Base-by-base conservation (phyloP, 2,113 vertebrate species). In the Macroglossus sobrinus region DNA sequence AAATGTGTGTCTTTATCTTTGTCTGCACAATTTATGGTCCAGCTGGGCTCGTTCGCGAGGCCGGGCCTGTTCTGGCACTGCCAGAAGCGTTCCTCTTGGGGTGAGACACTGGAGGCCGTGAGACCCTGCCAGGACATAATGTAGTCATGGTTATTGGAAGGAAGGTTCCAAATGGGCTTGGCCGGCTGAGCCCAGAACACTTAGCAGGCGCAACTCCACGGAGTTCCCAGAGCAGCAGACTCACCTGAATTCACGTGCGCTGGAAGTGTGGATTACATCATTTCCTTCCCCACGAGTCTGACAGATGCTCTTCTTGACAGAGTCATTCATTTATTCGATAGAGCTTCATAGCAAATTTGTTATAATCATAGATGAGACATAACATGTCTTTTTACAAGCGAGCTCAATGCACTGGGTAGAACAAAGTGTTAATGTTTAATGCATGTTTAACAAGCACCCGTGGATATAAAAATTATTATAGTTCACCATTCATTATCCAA, bases 1-100 rank as follows among this genome's bases (percentile, higher is more conserved):
- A 98, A 98, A 98, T 97, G 84, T 92, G 87, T 71, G 69, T 84
- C 96, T 99, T 98, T 98, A 74, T 98, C 98, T 96, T 80, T 97
- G 92, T 96, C 47, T 45, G 82, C 79, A 90, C 76, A 79, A 98
- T 97, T 98, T 98, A 94, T 98, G 96, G 97, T 95, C 96, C 97
- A 95, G 93, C 26, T 55, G 12, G 96, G 89, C 92, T 96, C 89
- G 94, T 97, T 45, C 24, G 64, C 75, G 96, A 97, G 95, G 35
- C 57, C 89, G 45, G 97, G 90, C 89, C 94, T 97, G 92, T 96
- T 97, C 85, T 96, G 93, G 92, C 84, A 30, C 97, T 98, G 98
- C 98, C 98, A 68, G n/a, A 57, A 68, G 98, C 98, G 95, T 98
- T 98, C 86, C 96, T 92, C 85, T 35, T 63, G 53, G 89, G 96